Evolutionary conservation across 1,140 invertebrate genomes (phyloP), one percentile per base, ranked within the genome.

Genomic region (Panagrolaimus sp.): DNA sequence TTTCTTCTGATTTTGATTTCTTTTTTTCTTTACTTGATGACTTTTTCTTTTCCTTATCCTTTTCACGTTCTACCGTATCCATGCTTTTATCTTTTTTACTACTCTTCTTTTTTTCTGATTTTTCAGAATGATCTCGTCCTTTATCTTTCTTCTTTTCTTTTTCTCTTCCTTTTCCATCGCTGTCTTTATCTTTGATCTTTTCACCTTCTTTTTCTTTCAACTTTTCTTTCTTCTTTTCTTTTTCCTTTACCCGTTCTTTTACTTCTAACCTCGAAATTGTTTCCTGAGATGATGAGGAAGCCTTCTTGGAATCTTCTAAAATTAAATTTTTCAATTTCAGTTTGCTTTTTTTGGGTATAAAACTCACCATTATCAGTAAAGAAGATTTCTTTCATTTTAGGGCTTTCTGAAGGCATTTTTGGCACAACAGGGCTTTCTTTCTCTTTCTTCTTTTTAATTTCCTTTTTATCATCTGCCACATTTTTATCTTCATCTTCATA

Each of bases 1-100:
- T 20, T 13, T 57, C 27, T 27, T 57, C 27, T 27, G 51, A 57
- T 57, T 57, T 57, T 20, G 51, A 57, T 27, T 57, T 57, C 51
- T 57, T 57, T 16, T 57, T 57, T 20, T 57, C 51, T 27, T 57
- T 38, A 38, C 31, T 38, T 38, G 31, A 38, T 38, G 31, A 38
- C 48, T 51, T 51, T 16, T 57, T 57, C 51, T 57, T 57, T 25
- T n/a, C 13, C n/a, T 57, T 57, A 2, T 20, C 20, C 8, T 20
- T 9, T 23, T 20, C 20, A 20, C 51, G 51, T 53, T 53, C 27
- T 1, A n/a, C n/a, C n/a, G n/a, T n/a, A n/a, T n/a, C n/a, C n/a
- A 27, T 9, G n/a, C 20, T 23, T 53, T 53, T 20, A 27, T 57
- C 16, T 20, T 57, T 27, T 20, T 57, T 27, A 5, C 51, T 57